Conservation (phyloP, 2,113 vertebrate genomes). For the Tor tambroides region DNA sequence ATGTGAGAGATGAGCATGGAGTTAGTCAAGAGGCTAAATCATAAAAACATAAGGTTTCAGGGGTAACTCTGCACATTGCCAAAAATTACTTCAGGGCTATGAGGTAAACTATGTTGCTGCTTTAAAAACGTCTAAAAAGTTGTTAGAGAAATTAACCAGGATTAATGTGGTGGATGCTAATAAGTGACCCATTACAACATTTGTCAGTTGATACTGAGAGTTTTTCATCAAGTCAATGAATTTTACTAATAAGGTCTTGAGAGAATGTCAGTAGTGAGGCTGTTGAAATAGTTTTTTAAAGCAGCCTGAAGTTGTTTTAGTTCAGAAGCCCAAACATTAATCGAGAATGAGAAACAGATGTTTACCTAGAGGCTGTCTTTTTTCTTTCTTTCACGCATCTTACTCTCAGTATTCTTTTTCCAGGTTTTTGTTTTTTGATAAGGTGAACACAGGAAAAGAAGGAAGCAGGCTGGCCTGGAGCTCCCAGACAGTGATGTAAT, state of each 20-base stretch:
- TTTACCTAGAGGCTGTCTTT: slow-evolving; percentile 7
- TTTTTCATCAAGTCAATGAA: not conserved
- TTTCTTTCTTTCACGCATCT: not conserved
- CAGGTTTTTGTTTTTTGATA: slow-evolving; percentile 37
- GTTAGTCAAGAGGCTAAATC: not conserved
- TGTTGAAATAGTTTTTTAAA: no score
- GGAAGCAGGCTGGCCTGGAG: slow-evolving; percentile 53
- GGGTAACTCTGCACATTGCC: not conserved
- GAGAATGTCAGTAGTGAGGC: not conserved
- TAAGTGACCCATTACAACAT: not conserved
- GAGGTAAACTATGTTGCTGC: not conserved
- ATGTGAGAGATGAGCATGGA: not conserved
- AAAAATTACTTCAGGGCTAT: not conserved
- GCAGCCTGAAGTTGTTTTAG: not conserved
- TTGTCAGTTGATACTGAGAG: not conserved
- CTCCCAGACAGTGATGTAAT: slow-evolving; percentile 69
- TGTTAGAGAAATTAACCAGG: not conserved
- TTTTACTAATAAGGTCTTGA: not conserved
- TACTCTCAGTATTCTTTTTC: slow-evolving; percentile 14
- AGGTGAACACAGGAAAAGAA: slow-evolving; percentile 35
- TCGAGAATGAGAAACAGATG: slow-evolving; percentile 50
- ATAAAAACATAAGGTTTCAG: not conserved
- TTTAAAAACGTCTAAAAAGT: not conserved
- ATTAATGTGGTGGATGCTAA: no score
- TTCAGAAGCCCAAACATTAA: slow-evolving; percentile 26